phyloP scores from a whole-genome alignment of 2,888 invertebrate genomes.

The Crioceris asparagi region DNA sequence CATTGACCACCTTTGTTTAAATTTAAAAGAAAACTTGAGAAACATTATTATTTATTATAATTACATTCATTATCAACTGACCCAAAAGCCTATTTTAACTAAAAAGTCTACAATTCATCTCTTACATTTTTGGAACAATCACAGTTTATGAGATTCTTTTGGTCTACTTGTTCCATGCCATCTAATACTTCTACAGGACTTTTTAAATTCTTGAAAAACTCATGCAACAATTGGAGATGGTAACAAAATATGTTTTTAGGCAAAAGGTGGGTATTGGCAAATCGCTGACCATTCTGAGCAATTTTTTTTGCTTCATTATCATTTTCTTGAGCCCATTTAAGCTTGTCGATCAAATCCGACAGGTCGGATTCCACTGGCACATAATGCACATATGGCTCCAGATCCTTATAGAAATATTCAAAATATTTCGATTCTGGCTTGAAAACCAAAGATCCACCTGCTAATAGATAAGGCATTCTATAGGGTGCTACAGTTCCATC shows the following conservation, averaged over 20 bases:
- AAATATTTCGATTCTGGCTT: slow-evolving; percentile 92
- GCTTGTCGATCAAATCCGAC: slow-evolving; percentile 65
- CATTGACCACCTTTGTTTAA: too few species aligned
- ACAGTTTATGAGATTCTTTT: slow-evolving; percentile 33
- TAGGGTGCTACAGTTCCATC: slow-evolving; percentile 98
- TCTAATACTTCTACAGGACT: slow-evolving; percentile 45
- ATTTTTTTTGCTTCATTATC: slow-evolving; percentile 59
- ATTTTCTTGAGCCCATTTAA: slow-evolving; percentile 67
- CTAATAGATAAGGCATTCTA: slow-evolving; percentile 81
- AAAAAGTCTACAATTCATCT: too few species aligned
- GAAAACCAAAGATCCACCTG: slow-evolving; percentile 76
- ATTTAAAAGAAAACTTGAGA: too few species aligned
- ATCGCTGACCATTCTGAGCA: slow-evolving; percentile 54
- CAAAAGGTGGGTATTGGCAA: slow-evolving; percentile 65
- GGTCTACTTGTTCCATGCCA: slow-evolving; percentile 53
- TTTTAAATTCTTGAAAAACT: slow-evolving; percentile 60
- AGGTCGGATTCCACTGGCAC: slow-evolving; percentile 72
- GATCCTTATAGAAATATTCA: slow-evolving; percentile 81
- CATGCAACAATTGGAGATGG: slow-evolving; percentile 63
- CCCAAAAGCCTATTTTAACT: too few species aligned
- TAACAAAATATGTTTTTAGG: slow-evolving; percentile 84
- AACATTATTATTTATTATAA: too few species aligned
- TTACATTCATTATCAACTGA: too few species aligned
- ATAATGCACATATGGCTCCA: slow-evolving; percentile 70
- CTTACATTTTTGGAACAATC: neutral